These are phyloP conservation scores for Hymenochirus boettgeri DNA, from an alignment of 2,113 vertebrate genomes.

Conservation along the genomic window DNA sequence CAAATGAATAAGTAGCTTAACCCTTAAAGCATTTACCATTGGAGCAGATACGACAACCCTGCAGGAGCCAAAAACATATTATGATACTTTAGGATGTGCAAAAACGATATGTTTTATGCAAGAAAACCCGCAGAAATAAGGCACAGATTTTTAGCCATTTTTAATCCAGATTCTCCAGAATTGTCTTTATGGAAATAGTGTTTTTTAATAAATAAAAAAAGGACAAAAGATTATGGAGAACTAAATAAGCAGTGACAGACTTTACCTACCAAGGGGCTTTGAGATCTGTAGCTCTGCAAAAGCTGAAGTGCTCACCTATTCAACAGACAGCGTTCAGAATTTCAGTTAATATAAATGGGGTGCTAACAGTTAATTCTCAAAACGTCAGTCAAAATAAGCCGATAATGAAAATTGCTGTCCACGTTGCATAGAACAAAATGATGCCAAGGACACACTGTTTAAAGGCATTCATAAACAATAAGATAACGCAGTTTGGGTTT, in stretches of 20 bases:
- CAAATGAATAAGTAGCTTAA: too few species aligned
- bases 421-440: neutral
- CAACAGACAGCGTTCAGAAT: too few species aligned
- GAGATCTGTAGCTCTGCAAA: too few species aligned
- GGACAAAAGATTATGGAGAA: too few species aligned
- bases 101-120: slow-evolving; percentile 48
- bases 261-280: too few species aligned
- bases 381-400: neutral
- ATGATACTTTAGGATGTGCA: neutral
- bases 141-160: slow-evolving; percentile 49
- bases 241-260: too few species aligned
- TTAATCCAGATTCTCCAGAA: neutral
- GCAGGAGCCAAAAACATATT: too few species aligned
- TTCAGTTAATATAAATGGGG: neutral
- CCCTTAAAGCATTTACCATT: too few species aligned
- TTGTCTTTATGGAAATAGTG: neutral
- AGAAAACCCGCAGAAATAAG: slow-evolving; percentile 41
- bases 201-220: too few species aligned
- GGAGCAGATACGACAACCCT: too few species aligned
- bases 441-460: neutral
- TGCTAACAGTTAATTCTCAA: neutral
- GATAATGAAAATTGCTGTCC: neutral
- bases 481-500: too few species aligned
- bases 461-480: neutral
- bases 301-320: too few species aligned